Evolutionary conservation across 2,113 vertebrate species (phyloP).

Genomic region (Hippocampus comes): DNA sequence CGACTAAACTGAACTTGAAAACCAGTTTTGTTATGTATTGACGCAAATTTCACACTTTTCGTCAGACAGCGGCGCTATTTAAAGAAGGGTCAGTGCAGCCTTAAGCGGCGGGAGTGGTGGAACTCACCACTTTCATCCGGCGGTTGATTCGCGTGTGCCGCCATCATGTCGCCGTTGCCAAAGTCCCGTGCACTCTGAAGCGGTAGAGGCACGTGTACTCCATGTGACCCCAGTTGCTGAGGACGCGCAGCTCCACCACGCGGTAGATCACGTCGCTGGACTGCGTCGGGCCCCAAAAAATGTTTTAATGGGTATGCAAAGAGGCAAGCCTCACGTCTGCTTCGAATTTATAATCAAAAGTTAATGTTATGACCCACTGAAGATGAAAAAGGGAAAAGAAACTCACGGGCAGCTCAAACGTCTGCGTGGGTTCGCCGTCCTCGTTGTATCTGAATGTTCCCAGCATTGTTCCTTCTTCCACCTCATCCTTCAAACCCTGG

Average conservation of each 20-base stretch:
- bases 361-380: no score
- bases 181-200: conserved; percentile 87
- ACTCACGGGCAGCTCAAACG: conserved; percentile 80
- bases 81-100: neutral
- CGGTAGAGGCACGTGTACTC: conserved; percentile 97
- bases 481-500: conserved; percentile 82
- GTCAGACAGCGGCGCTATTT: no score
- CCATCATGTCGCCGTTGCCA: neutral
- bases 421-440: conserved; percentile 83
- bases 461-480: conserved; percentile 78
- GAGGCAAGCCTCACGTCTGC: no score
- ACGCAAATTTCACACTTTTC: neutral
- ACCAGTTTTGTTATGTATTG: neutral
- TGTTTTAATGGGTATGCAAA: no score
- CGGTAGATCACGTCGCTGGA: conserved; percentile 31
- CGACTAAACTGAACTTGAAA: neutral
- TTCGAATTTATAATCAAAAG: no score
- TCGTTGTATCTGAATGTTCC: conserved; percentile 84
- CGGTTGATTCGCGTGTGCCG: no score
- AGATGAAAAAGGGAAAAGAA: neutral
- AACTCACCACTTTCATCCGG: neutral
- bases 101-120: neutral
- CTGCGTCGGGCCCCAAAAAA: conserved; percentile 16
- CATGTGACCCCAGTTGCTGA: conserved; percentile 91
- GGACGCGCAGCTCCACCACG: conserved; percentile 73